Conservation (phyloP, 2,113 vertebrate genomes). For the Cottus gobio region DNA sequence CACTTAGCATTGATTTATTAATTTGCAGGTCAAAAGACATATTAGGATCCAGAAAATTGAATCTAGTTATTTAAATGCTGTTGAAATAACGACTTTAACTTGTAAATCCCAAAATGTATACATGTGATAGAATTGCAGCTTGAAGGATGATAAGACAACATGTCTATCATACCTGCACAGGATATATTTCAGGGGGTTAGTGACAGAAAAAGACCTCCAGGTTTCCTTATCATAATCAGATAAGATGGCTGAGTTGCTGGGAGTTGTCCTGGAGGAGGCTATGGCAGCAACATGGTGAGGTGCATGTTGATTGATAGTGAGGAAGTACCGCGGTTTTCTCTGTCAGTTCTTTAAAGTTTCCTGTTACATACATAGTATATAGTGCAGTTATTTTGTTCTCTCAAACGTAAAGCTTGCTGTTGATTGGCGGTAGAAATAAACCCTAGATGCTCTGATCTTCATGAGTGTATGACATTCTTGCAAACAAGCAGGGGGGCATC, state of each 20-base stretch:
- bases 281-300: neutral
- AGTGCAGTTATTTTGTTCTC: neutral
- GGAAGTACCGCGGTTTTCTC: neutral
- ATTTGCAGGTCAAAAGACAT: neutral
- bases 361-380: neutral
- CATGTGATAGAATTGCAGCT: neutral
- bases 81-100: neutral
- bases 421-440: neutral
- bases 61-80: neutral
- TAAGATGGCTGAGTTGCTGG: constrained; percentile 5
- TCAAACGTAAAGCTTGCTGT: neutral
- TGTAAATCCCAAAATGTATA: neutral
- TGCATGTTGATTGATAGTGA: neutral
- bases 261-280: neutral
- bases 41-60: neutral
- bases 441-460: neutral
- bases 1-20: neutral
- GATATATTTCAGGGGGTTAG: neutral
- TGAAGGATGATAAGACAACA: neutral
- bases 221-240: constrained; percentile 15
- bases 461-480: neutral
- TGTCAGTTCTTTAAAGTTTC: constrained; percentile 9
- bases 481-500: neutral
- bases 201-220: constrained; percentile 6
- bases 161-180: neutral